Evolutionary conservation across 2,797 vertebrate species (phyloP).

Genomic region (Phalanger gymnotis): DNA sequence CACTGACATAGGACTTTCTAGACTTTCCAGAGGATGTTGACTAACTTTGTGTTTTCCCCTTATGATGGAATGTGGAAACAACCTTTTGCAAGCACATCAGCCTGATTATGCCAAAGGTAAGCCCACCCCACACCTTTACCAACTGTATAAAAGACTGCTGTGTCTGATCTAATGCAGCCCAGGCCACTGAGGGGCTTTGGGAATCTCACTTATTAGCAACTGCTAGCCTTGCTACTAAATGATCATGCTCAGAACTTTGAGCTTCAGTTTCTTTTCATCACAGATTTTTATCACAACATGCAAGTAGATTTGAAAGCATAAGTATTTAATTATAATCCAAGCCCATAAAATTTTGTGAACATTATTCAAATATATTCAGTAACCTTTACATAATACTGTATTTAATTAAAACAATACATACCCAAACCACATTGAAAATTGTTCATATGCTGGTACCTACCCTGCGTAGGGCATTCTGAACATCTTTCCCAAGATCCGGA

Average conservation of each 20-base stretch:
- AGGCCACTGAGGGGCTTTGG: background rate
- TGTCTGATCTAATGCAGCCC: background rate
- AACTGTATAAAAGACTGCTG: background rate
- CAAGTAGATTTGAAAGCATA: constrained; percentile 41
- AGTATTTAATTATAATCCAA: constrained; percentile 38
- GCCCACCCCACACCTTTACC: background rate
- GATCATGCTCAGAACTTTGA: background rate
- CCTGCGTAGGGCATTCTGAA: constrained; percentile 88
- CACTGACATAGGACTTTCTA: background rate
- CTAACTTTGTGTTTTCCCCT: background rate
- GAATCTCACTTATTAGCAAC: background rate
- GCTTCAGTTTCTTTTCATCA: background rate
- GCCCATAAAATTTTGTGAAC: constrained; percentile 42
- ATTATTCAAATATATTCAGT: background rate
- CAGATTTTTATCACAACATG: background rate
- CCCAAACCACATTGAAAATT: constrained; percentile 22
- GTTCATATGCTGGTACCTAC: constrained; percentile 81
- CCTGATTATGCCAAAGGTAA: background rate
- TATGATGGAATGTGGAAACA: background rate
- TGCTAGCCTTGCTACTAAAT: background rate
- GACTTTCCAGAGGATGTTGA: background rate
- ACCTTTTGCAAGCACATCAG: background rate
- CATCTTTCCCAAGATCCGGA: constrained; percentile 89
- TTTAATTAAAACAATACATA: constrained; percentile 42
- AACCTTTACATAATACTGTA: background rate